Conservation (phyloP, 2,888 invertebrate genomes). For the Dusona sp. region DNA sequence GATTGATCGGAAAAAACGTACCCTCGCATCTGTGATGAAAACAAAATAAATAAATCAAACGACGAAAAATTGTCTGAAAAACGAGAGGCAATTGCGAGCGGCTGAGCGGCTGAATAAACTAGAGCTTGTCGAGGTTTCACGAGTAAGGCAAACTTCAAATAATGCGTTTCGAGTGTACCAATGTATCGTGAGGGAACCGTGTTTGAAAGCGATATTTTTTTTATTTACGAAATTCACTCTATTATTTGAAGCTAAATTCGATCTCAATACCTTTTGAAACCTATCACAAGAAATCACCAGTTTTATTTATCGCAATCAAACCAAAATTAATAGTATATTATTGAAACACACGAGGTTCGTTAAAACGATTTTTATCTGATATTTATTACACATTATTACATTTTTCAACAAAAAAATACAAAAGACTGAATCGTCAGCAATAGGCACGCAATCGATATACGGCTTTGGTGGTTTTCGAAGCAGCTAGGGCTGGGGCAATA, state of each 20-base stretch:
- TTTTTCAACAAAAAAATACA: neutral
- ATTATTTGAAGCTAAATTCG: constrained; percentile 39
- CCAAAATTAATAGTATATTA: neutral
- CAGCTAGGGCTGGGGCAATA: neutral
- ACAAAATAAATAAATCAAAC: constrained; percentile 9
- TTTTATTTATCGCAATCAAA: neutral
- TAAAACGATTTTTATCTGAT: neutral
- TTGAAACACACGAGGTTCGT: neutral
- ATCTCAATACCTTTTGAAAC: neutral
- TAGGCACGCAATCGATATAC: neutral
- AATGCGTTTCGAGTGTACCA: constrained; percentile 50
- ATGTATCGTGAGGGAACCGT: constrained; percentile 45
- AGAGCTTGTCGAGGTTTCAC: constrained; percentile 4
- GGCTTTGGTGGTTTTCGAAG: neutral
- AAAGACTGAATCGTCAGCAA: neutral
- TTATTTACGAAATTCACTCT: constrained; percentile 31
- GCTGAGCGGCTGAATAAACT: constrained; percentile 1
- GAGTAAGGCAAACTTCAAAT: constrained; percentile 9
- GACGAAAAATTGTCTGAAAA: constrained; percentile 12
- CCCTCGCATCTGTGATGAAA: neutral
- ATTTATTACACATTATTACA: neutral
- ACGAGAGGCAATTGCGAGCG: constrained; percentile 3
- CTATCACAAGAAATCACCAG: neutral
- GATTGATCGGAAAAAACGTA: neutral
- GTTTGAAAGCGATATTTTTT: constrained; percentile 22